These are phyloP conservation scores for Cantharis rustica DNA, from an alignment of 2,888 invertebrate genomes.

Conservation along the genomic window DNA sequence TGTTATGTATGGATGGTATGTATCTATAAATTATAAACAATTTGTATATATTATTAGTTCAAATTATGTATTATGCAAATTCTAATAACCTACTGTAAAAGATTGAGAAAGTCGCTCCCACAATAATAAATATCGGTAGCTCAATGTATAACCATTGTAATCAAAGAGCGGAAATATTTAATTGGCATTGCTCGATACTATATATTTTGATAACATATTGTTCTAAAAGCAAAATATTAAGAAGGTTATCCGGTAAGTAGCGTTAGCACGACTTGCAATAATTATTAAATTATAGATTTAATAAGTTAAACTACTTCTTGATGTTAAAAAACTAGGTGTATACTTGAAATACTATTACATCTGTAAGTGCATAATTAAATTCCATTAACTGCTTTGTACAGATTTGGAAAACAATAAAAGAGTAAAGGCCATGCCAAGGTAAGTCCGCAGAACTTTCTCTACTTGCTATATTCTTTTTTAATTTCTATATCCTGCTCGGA, in stretches of 20 bases:
- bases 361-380: neutral
- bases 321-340: neutral
- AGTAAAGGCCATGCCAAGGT: neutral
- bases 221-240: neutral
- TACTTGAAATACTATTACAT: neutral
- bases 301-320: neutral
- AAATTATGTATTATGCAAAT: constrained; percentile 26
- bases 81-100: constrained; percentile 9
- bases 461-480: neutral
- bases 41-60: constrained; percentile 20
- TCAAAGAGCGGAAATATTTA: constrained; percentile 32
- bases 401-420: neutral
- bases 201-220: constrained; percentile 6
- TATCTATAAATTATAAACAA: constrained; percentile 11
- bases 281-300: neutral
- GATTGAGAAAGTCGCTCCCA: constrained; percentile 24
- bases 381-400: neutral
- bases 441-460: neutral
- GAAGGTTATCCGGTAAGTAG: neutral
- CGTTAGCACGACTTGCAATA: neutral
- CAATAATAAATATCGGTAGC: constrained; percentile 26
- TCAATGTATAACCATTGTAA: constrained; percentile 22
- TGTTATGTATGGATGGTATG: neutral
- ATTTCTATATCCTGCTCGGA: neutral
- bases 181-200: constrained; percentile 21